A percentile compares a stretch with the other conserved stretches of the same genome.
These are phyloP conservation scores for Falco concolor DNA, from an alignment of 2,797 vertebrate genomes.

Conservation along the genomic window DNA sequence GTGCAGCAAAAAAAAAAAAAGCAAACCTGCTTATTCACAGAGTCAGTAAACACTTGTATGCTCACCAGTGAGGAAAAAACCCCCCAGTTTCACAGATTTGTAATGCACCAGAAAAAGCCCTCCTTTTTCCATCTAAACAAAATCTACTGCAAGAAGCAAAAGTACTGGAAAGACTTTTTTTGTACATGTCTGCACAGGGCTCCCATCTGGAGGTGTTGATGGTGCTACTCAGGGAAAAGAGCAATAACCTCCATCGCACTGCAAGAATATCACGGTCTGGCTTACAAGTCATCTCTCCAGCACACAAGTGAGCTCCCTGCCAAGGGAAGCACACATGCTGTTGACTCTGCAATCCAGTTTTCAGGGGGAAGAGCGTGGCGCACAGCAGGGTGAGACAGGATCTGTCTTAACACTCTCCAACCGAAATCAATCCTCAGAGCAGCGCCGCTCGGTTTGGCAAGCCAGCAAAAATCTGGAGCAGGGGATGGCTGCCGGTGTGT, in stretches of 20 bases:
- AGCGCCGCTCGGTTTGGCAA: neutral
- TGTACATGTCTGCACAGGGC: neutral
- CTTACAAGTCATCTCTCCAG: neutral
- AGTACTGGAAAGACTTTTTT: neutral
- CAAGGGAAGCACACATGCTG: neutral
- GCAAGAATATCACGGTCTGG: fast-evolving
- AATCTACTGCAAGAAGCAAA: neutral
- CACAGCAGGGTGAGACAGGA: neutral
- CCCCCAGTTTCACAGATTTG: fast-evolving
- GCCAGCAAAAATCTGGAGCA: neutral
- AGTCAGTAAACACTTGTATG: neutral
- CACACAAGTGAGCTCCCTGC: neutral
- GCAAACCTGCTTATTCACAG: neutral
- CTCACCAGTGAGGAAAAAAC: neutral
- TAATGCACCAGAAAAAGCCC: neutral
- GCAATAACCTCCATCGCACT: neutral
- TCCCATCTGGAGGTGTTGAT: neutral
- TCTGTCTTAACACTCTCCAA: neutral
- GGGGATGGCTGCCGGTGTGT: neutral
- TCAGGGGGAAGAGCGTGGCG: neutral
- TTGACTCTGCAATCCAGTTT: neutral
- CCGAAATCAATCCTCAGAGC: neutral
- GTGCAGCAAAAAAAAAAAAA: neutral
- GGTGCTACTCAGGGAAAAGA: neutral
- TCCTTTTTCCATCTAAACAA: neutral